Evolutionary conservation across 2,888 invertebrate species (phyloP), one percentile per base, ranked within the genome.

Genomic region (Anaspis maculata): DNA sequence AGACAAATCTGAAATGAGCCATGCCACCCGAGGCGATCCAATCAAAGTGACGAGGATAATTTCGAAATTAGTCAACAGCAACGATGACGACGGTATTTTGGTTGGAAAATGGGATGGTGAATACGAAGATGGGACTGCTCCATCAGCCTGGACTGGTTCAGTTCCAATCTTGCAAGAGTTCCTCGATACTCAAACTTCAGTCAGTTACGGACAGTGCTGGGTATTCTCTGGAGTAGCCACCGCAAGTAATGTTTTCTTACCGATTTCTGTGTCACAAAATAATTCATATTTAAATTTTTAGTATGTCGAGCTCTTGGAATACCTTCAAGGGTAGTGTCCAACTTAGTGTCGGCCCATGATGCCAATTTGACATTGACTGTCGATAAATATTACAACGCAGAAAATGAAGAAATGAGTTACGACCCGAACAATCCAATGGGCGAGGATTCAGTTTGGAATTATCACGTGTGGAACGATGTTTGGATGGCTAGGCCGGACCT

Each of bases 381-480:
- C 9, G 90, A 90, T 64, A 78, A 79, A 57, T 85, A 83, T 60
- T 85, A 78, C 64, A 71, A 76, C 23, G 68, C 67, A 27, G 68
- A 72, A 11, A 76, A 81, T 66, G 76, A 79, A 41, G 78, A 79
- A 52, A 54, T 83, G 37, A 72, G 72, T 22, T 74, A 64, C 38
- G 81, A 81, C 51, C 80, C 83, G 1, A 76, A 78, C 45, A 80
- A 83, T 52, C 71, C 73, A 1, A 64, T 64, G 13, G 76, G 78
- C 2, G 75, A 75, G 27, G 88, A 89, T 58, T 83, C 85, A 7
- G 77, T 88, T 47, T 89, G 89, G 87, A 88, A 85, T 62, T 89
- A 83, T 59, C 88, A 89, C 53, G 86, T 88, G 4, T 89, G 89
- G 89, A 86, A 83, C 54, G 89, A 89, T 48, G 83, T 80, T 0